Base-by-base conservation (phyloP, 2,797 vertebrate species). In the Spea hammondii region DNA sequence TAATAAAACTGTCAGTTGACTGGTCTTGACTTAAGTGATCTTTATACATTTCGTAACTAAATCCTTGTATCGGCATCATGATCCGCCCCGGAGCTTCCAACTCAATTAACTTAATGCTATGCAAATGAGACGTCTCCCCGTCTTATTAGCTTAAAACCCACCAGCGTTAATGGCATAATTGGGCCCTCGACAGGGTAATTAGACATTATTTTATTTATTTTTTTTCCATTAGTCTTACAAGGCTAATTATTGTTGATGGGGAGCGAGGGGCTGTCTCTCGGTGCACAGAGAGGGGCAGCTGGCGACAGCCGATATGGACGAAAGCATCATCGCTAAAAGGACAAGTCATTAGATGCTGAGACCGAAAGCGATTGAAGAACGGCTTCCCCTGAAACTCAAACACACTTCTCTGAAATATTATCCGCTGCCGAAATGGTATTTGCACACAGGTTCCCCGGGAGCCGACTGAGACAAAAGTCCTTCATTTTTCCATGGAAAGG, bases 81-180 rank as follows among this genome's bases (percentile, higher is more conserved):
- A 76, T 72, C 91, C 78, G 82, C 85, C 91, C 87, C 84, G 85
- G 65, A 64, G 85, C 89, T 88, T 86, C 90, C 86, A 89, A 94
- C 93, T 95, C 95, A 96, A 97, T 99, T 97, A 98, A 94, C 93
- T 91, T 96, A 98, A 97, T 97, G 94, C 92, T 92, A 97, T 97
- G 96, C 94, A 96, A 96, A 99, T 94, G 91, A 96, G 93, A 91
- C 88, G 92, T 92, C 91, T 90, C 91, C 89, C 92, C 87, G 88
- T 86, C 49, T 89, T 92, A 94, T 97, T 96, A 96, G 93, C 92
- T 92, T 91, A 93, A 91, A 93, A 86, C 89, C 91, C 85, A 88
- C 83, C 88, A 92, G 92, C 87, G 91, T 94, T 96, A 97, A 96
- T 95, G 91, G 90, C 92, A 93, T 98, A 96, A 98, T 95, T 93